phyloP scores from a whole-genome alignment of 2,113 vertebrate genomes.

The Calidris pygmaea region DNA sequence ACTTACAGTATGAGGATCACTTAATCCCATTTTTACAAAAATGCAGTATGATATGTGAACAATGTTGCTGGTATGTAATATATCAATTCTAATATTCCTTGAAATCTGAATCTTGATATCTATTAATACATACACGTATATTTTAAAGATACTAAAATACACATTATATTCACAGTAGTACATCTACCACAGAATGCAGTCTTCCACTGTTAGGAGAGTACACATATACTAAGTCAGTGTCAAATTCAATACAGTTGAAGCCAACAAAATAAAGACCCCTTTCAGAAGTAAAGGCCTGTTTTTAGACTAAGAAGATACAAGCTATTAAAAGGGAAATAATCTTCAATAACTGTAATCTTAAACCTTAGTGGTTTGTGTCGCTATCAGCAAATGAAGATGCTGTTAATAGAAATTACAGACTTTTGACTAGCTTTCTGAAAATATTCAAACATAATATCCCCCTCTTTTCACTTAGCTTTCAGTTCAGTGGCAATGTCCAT shows the following conservation, averaged over 20 bases:
- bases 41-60: background rate
- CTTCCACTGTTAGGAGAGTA: background rate
- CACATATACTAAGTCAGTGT: background rate
- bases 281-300: background rate
- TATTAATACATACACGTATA: background rate
- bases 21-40: background rate
- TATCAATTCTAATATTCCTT: background rate
- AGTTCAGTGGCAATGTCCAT: background rate
- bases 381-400: background rate
- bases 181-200: background rate
- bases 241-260: background rate
- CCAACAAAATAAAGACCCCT: background rate
- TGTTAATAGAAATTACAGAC: background rate
- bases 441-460: background rate
- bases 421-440: background rate
- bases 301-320: background rate
- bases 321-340: background rate
- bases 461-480: background rate
- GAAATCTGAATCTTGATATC: background rate
- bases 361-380: background rate
- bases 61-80: background rate
- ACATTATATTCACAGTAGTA: background rate
- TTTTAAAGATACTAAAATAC: background rate
- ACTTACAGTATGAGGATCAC: accelerated
- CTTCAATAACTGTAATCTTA: background rate